Evolutionary conservation across 2,797 vertebrate species (phyloP), one percentile per base, ranked within the genome.

Genomic region (Parotocinclus haroldoi): DNA sequence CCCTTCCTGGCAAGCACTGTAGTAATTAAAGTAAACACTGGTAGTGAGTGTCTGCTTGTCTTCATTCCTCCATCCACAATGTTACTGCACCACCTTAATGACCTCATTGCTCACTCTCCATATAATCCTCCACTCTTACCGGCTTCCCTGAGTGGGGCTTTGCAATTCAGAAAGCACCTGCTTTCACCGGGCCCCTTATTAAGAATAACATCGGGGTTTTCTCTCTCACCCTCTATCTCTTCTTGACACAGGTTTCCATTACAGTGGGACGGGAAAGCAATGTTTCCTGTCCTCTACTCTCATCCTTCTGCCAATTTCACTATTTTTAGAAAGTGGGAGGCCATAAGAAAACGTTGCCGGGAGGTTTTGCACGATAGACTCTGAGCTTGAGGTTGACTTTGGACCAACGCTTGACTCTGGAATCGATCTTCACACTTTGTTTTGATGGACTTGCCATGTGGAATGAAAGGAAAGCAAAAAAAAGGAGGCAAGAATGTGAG

Each of bases 301-400:
- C 38, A 16, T 44, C 16, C 16, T 50, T 68, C 71, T 76, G 76
- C 78, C 78, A 82, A 76, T 76, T 69, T 42, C 48, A 69, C 69
- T 82, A 82, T 76, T 81, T 84, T 77, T 70, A 72, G 76, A 79
- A 82, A 79, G 66, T 68, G 65, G 62, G 64, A 52, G 57, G 57
- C 59, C 52, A 68, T 58, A 61, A 54, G 63, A 72, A 75, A 72
- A 71, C 36, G 66, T 80, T 53, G 71, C 72, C 60, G 77, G 62
- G 72, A 58, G 45, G 51, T 79, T 27, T 74, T 76, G 78, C 68
- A 75, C 16, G 13, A 68, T 63, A 68, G 71, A 65, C 58, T 56
- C 63, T 69, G 59, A 37, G 50, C 71, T 48, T 46, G 68, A 45
- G 71, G 80, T 80, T 81, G 80, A 72, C 68, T 68, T 81, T 81